These are phyloP conservation scores for Brachystomella parvula DNA, from an alignment of 1,140 invertebrate genomes.

Conservation along the genomic window DNA sequence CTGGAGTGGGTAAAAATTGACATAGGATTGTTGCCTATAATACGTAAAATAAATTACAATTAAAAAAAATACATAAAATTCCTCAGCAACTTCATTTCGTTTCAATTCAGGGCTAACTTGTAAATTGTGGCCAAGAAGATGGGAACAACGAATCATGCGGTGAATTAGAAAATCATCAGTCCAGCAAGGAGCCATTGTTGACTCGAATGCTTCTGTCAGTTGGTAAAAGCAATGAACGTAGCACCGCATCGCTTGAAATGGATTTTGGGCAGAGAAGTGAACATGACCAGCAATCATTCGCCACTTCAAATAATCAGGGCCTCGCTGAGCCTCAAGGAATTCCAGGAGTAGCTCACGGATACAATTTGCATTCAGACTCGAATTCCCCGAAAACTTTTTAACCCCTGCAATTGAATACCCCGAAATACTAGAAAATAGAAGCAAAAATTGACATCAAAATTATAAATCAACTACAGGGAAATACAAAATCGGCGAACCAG, in stretches of 20 bases:
- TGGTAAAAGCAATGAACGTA: not conserved
- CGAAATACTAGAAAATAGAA: no score
- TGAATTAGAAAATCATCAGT: not conserved
- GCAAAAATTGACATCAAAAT: no score
- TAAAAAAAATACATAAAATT: not conserved
- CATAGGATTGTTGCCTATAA: not conserved
- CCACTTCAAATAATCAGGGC: not conserved
- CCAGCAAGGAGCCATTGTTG: not conserved
- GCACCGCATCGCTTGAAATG: not conserved
- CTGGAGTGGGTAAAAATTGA: not conserved
- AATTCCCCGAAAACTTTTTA: not conserved
- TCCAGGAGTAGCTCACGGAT: not conserved
- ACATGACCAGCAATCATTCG: not conserved
- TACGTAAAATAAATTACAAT: not conserved
- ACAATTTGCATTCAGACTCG: not conserved
- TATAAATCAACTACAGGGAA: not conserved
- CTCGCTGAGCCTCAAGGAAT: not conserved
- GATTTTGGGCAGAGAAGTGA: not conserved
- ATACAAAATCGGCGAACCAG: not conserved
- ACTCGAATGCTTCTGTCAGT: not conserved
- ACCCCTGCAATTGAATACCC: not conserved
- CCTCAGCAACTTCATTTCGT: not conserved
- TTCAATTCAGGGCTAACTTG: not conserved
- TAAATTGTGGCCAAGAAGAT: not conserved
- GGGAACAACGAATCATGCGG: not conserved